These are phyloP conservation scores for Ptychadena robeensis DNA, from an alignment of 2,797 vertebrate species.

Conservation along the genomic window DNA sequence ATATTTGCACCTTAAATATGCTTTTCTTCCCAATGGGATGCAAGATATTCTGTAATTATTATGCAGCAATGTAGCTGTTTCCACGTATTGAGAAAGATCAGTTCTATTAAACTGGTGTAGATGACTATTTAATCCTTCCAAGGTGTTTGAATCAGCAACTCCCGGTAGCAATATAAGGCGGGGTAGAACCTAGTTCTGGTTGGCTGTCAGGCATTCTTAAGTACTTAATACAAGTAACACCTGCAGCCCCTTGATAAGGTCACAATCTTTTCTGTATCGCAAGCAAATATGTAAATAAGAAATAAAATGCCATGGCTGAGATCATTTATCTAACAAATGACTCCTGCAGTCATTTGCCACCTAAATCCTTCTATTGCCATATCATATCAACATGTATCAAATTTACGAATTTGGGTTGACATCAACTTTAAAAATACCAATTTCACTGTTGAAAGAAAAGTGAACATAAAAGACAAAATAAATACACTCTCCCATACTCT, in stretches of 20 bases:
- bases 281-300: slow-evolving; percentile 30
- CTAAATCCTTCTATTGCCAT: slow-evolving; percentile 10
- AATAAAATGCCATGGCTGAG: slow-evolving; percentile 1
- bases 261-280: slow-evolving; percentile 14
- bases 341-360: neutral
- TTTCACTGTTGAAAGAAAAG: neutral
- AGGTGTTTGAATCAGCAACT: neutral
- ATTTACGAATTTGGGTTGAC: neutral
- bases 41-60: neutral
- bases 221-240: neutral
- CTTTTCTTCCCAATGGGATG: neutral
- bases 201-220: slow-evolving; percentile 1
- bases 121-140: neutral
- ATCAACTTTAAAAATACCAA: neutral
- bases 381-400: neutral
- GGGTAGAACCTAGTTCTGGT: neutral
- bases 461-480: neutral
- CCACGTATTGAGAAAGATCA: neutral
- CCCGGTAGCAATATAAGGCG: neutral
- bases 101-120: neutral
- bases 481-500: neutral
- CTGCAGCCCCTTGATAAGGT: slow-evolving; percentile 15
- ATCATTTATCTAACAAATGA: slow-evolving; percentile 5
- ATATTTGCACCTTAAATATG: neutral
- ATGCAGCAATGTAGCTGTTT: neutral